phyloP scores from a whole-genome alignment of 2,797 vertebrate genomes.

The Uromys caudimaculatus region DNA sequence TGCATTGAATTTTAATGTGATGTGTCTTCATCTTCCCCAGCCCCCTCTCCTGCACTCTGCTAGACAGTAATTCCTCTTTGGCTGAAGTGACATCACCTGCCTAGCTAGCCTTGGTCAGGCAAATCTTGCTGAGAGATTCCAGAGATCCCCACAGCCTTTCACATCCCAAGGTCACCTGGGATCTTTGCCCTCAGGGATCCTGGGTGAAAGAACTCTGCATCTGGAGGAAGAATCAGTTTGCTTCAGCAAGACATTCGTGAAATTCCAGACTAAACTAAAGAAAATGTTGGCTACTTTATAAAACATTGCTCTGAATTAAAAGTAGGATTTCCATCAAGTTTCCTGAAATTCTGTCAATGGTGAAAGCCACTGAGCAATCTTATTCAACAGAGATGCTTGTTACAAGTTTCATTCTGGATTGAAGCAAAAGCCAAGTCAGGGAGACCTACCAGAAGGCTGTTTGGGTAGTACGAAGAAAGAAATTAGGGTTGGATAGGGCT shows the following conservation, averaged over 20 bases:
- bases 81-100: not conserved
- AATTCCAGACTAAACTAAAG: constrained; percentile 35
- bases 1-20: constrained; percentile 77
- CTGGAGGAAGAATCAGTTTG: constrained; percentile 34
- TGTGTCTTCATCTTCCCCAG: constrained; percentile 28
- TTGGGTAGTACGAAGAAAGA: constrained; percentile 21
- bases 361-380: constrained; percentile 34
- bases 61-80: constrained; percentile 63
- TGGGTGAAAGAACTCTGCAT: constrained; percentile 21
- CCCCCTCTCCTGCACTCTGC: constrained; percentile 26
- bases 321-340: not conserved
- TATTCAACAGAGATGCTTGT: not conserved
- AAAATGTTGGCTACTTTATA: constrained; percentile 28
- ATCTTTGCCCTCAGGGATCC: not conserved
- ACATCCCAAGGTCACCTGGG: not conserved
- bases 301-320: constrained; percentile 23
- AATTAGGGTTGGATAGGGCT: too few species aligned
- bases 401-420: not conserved
- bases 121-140: not conserved
- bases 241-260: constrained; percentile 25
- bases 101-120: not conserved
- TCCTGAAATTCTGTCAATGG: constrained; percentile 48
- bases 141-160: not conserved
- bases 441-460: not conserved
- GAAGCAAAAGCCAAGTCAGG: constrained; percentile 6